phyloP scores from a whole-genome alignment of 2,797 vertebrate genomes.

The Sphenodon punctatus region DNA sequence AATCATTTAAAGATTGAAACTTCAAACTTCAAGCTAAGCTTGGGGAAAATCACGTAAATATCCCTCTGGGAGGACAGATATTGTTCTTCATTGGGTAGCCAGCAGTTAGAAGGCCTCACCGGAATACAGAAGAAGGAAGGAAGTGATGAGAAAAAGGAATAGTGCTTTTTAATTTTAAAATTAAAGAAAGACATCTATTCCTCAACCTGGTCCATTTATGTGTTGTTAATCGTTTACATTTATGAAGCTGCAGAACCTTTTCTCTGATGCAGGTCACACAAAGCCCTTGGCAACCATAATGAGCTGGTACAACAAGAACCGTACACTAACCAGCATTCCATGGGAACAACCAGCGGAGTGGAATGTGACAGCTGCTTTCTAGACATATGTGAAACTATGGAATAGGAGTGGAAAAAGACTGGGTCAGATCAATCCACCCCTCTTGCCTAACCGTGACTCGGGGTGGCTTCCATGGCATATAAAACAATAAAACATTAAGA shows the following conservation, averaged over 20 bases:
- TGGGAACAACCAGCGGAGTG: not conserved
- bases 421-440: no score
- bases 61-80: not conserved
- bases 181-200: not conserved
- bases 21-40: not conserved
- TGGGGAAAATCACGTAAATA: not conserved
- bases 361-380: not conserved
- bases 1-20: not conserved
- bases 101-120: no score
- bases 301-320: not conserved
- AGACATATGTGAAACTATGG: not conserved
- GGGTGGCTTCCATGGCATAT: no score
- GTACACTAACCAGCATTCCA: conserved; percentile 10
- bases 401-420: no score
- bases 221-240: conserved; percentile 31
- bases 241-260: not conserved
- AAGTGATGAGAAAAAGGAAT: no score
- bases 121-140: conserved; percentile 22
- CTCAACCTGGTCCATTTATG: conserved; percentile 10
- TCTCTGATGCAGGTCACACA: conserved; percentile 31
- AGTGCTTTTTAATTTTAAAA: conserved; percentile 36
- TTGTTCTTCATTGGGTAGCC: not conserved
- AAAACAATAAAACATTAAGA: no score
- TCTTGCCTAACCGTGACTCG: no score
- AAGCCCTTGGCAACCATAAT: conserved; percentile 37